Base-by-base conservation (phyloP, 2,797 vertebrate genomes). In the Typhlichthys eigenmanni region DNA sequence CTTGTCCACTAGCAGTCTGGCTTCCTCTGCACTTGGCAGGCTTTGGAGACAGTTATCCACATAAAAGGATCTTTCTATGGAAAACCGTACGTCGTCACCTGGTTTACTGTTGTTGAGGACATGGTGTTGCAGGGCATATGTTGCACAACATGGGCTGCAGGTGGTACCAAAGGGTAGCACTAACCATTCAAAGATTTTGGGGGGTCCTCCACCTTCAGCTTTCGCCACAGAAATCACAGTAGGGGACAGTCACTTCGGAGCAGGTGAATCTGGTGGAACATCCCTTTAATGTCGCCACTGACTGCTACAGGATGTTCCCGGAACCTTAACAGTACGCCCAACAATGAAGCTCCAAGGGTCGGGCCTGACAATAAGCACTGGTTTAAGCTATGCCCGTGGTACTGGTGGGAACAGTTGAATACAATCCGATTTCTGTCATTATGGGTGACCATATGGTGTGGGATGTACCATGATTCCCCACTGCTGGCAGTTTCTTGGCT, bases 21-120 rank as follows among this genome's bases (percentile, higher is more conserved):
- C 56, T 17, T 55, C 43, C 0, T 2, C 60, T 17, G 50, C 11
- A 0, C 60, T 24, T 0, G 0, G 2, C 13, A 67, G 4, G 3
- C 55, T 75, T n/a, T 68, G 54, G 0, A 58, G 43, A 13, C 60
- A 70, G 47, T 70, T 69, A 1, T 64, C 13, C 0, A 64, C 52
- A 1, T 67, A 64, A 1, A 70, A 76, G 0, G 32, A 70, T 0
- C 54, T 14, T 3, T 60, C 38, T 0, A 60, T 16, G 0, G 53
- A 62, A 0, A 53, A 16, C 6, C 29, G 14, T 0, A 57, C 1
- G 2, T 11, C 4, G 0, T 60, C 17, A 0, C 32, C 43, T 9
- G 17, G 55, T 2, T 43, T 4, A 6, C 49, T 17, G 8, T 59
- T 46, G 1, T 62, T 43, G 0, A 0, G 8, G 0, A 62, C 14